phyloP scores from a whole-genome alignment of 2,113 vertebrate species.

The Scomber colias region DNA sequence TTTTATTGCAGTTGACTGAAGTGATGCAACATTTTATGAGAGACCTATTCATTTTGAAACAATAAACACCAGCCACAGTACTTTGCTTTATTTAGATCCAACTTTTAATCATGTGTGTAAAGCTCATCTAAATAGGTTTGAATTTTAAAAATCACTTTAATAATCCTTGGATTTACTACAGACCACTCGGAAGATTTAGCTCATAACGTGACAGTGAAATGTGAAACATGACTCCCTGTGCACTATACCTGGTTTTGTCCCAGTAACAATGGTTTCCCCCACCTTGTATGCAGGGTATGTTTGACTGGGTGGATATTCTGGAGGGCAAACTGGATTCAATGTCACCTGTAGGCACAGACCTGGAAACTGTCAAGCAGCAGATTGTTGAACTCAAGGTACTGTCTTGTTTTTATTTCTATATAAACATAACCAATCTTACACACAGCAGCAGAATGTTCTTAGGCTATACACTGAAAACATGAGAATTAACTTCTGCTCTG shows the following conservation, averaged over 20 bases:
- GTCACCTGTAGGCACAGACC: constrained; percentile 96
- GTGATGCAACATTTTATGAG: constrained; percentile 48
- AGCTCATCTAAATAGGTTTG: constrained; percentile 9
- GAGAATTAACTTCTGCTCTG: constrained; percentile 3
- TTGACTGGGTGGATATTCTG: constrained; percentile 98
- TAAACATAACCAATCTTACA: background rate
- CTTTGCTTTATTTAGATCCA: constrained; percentile 37
- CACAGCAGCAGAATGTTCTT: background rate
- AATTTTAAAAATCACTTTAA: constrained; percentile 6
- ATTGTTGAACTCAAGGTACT: constrained; percentile 97
- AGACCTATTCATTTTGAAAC: constrained; percentile 37
- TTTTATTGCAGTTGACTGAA: constrained; percentile 21
- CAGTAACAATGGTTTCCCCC: constrained; percentile 53
- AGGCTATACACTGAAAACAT: background rate
- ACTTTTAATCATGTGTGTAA: constrained; percentile 26
- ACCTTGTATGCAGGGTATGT: constrained; percentile 88
- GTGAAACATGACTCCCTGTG: constrained; percentile 55
- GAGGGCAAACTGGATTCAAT: constrained; percentile 94
- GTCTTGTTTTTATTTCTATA: constrained; percentile 18
- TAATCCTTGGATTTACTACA: background rate
- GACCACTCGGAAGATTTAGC: background rate
- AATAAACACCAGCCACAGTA: constrained; percentile 49
- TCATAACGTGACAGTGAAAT: constrained; percentile 24
- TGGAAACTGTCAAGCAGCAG: constrained; percentile 99
- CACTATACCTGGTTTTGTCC: constrained; percentile 44